Evolutionary conservation across 2,113 vertebrate species (phyloP), one percentile per base, ranked within the genome.

Genomic region (Pachypanchax playfairii): DNA sequence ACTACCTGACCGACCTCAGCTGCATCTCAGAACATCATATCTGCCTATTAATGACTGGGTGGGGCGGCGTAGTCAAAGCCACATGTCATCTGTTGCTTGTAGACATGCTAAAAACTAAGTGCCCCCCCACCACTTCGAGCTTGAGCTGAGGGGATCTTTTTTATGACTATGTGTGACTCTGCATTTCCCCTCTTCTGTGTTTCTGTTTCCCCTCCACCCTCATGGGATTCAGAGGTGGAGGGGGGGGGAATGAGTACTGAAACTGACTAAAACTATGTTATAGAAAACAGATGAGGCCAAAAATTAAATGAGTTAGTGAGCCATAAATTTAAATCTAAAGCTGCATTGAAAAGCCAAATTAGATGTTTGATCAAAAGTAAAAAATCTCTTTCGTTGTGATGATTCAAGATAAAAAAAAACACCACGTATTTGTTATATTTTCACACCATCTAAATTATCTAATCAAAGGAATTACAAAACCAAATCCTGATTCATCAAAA

Each of bases 91-190:
- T 39, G 4, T 22, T 1, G 22, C 49, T 38, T 54, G 17, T 4
- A 1, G 7, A 56, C 25, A 42, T 20, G 13, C 24, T 26, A 31
- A 54, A 60, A 20, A 47, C 41, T 1, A 47, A 52, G 38, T 15
- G 29, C 13, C 29, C 11, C 29, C 29, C 63, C 44, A 13, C 20
- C 39, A 44, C 44, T 64, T 65, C 11, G 10, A 12, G 33, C 33
- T 41, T 53, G 44, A 29, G 59, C 43, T 50, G 33, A 63, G 70
- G 70, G 43, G 46, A 70, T 33, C 70, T 21, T 48, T 47, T 22
- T 47, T 59, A 43, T 79, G 73, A 84, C 73, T 75, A 72, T 58
- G 73, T 68, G 70, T 88, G 86, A 89, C 74, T 75, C 17, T 62
- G 66, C 62, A 7, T 84, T 77, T 56, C 70, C 74, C 79, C 74